A percentile compares a stretch with the other conserved stretches of the same genome.
These are phyloP conservation scores for Holacanthus passer DNA, from an alignment of 2,113 vertebrate genomes.

Conservation along the genomic window DNA sequence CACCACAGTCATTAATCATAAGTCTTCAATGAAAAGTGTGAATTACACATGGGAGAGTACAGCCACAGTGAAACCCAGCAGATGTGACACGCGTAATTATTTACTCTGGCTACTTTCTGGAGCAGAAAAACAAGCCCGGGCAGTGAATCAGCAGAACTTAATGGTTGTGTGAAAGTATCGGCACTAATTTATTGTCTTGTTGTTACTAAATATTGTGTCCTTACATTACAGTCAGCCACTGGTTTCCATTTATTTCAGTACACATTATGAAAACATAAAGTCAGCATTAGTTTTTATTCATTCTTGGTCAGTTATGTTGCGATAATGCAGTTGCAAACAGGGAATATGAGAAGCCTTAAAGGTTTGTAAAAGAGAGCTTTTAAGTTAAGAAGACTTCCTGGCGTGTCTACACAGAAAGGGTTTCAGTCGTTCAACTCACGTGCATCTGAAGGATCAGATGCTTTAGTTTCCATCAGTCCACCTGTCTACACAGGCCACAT, in stretches of 20 bases:
- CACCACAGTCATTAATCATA: slow-evolving; percentile 43
- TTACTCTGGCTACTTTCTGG: background rate
- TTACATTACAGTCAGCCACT: background rate
- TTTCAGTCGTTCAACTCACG: background rate
- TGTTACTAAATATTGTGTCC: background rate
- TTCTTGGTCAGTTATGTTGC: background rate
- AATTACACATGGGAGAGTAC: slow-evolving; percentile 42
- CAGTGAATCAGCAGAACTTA: background rate
- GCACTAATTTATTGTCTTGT: background rate
- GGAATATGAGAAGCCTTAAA: too few species aligned
- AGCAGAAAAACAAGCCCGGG: background rate
- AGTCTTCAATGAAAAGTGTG: slow-evolving; percentile 42
- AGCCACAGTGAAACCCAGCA: slow-evolving; percentile 5
- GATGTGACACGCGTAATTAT: slow-evolving; percentile 19
- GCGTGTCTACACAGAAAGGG: background rate
- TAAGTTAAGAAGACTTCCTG: too few species aligned
- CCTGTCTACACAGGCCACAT: too few species aligned
- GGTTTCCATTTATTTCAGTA: background rate
- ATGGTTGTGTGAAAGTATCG: background rate
- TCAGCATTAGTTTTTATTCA: background rate
- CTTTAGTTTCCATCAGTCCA: background rate
- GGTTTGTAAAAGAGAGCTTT: too few species aligned
- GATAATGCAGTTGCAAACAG: background rate
- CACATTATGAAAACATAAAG: background rate
- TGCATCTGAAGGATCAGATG: background rate